Evolutionary conservation across 2,797 vertebrate genomes (phyloP).

Genomic region (Etheostoma nigrum): DNA sequence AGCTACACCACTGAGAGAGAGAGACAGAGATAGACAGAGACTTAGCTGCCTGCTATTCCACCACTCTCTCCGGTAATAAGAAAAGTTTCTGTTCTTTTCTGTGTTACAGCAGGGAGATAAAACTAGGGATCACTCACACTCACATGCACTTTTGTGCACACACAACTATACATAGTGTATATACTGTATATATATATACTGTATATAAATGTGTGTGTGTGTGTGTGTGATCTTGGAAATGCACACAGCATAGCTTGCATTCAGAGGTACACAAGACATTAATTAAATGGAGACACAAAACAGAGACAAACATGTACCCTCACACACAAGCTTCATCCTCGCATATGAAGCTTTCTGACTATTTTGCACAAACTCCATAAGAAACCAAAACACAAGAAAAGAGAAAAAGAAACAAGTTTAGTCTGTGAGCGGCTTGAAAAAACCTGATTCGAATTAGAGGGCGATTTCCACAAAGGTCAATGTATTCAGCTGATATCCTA

Average conservation of each 20-base stretch:
- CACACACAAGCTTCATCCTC: conserved; percentile 21
- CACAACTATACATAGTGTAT: conserved; percentile 1
- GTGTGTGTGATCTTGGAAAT: conserved; percentile 1
- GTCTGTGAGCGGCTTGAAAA: conserved; percentile 92
- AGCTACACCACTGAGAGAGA: conserved; percentile 78
- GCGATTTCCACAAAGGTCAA: conserved; percentile 99
- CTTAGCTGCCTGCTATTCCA: conserved; percentile 84
- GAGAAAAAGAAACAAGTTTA: conserved; percentile 89
- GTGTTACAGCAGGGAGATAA: conserved; percentile 81
- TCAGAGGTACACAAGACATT: conserved; percentile 25
- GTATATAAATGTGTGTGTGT: no score
- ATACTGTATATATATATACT: not conserved
- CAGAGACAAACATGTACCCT: conserved; percentile 35
- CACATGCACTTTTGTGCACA: conserved; percentile 44
- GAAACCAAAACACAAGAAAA: conserved; percentile 27
- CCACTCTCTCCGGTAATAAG: conserved; percentile 83
- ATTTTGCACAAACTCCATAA: conserved; percentile 38
- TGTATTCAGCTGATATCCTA: conserved; percentile 99
- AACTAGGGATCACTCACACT: conserved; percentile 78
- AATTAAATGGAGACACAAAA: conserved; percentile 45
- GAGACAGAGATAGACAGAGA: conserved; percentile 81
- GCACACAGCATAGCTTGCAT: conserved; percentile 2
- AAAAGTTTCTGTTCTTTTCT: conserved; percentile 85
- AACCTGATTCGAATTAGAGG: conserved; percentile 97
- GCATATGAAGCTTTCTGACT: conserved; percentile 47